Conservation (phyloP, 1,140 invertebrate species). For the Conopomorpha cramerella region DNA sequence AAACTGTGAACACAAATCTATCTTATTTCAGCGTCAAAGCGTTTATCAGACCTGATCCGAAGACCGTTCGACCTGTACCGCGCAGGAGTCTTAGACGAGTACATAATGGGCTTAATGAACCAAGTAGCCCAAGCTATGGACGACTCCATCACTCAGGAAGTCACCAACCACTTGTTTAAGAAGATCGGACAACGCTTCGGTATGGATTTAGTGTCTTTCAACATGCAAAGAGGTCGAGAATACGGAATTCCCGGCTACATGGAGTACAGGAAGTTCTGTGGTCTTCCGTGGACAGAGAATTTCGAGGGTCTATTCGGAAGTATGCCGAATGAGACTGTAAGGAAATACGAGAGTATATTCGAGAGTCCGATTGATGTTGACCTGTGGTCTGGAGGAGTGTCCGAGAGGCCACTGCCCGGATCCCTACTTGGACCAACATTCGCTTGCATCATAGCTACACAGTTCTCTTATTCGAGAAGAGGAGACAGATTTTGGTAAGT, state of each 20-base stretch:
- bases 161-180: slow-evolving; percentile 90
- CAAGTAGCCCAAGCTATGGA: slow-evolving; percentile 95
- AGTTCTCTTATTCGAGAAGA: slow-evolving; percentile 87
- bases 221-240: slow-evolving; percentile 92
- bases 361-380: slow-evolving; percentile 84
- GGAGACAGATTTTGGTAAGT: too few relatives aligned
- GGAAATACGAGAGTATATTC: slow-evolving; percentile 62
- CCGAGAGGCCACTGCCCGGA: slow-evolving; percentile 82
- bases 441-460: slow-evolving; percentile 94
- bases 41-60: slow-evolving; percentile 85
- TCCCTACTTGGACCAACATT: slow-evolving; percentile 92
- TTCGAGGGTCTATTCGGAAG: slow-evolving; percentile 86
- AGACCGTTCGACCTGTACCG: slow-evolving; percentile 90
- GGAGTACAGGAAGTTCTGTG: slow-evolving; percentile 92
- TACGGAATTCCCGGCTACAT: slow-evolving; percentile 92
- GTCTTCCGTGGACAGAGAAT: slow-evolving; percentile 74
- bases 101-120: slow-evolving; percentile 91
- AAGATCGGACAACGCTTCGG: slow-evolving; percentile 84
- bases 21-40: slow-evolving; percentile 76
- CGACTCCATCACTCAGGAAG: slow-evolving; percentile 90
- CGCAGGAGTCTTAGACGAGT: slow-evolving; percentile 88
- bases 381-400: slow-evolving; percentile 92
- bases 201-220: slow-evolving; percentile 92
- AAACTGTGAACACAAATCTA: background rate
- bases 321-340: slow-evolving; percentile 88